phyloP scores from a whole-genome alignment of 37 sponge, comb jelly and placozoan species.

The Amphimedon queenslandica region DNA sequence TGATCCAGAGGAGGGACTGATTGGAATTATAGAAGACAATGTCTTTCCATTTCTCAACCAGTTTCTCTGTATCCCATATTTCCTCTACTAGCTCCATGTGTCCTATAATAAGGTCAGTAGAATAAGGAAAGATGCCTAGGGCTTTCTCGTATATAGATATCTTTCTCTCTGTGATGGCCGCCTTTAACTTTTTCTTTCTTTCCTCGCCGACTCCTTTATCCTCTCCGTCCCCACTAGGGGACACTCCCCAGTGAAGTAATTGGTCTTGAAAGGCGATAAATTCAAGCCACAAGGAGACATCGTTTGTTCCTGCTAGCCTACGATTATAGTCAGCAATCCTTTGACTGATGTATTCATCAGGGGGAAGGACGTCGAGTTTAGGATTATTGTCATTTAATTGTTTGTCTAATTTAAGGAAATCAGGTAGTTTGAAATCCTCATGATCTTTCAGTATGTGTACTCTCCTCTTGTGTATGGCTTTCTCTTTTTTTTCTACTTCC shows the following conservation, averaged over 20 bases:
- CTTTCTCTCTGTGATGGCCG: constrained; percentile 71
- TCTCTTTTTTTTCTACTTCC: neutral
- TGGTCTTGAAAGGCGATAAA: constrained; percentile 70
- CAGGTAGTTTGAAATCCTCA: neutral
- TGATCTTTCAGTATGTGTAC: too few species aligned
- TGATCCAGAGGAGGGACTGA: constrained; percentile 53
- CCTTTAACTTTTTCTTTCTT: neutral
- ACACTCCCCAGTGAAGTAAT: constrained; percentile 27
- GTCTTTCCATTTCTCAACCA: constrained; percentile 73
- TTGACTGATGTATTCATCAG: constrained; percentile 35
- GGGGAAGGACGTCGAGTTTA: neutral
- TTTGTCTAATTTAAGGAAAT: neutral
- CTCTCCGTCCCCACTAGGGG: constrained; percentile 1
- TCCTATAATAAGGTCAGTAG: constrained; percentile 56
- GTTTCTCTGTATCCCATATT: constrained; percentile 55
- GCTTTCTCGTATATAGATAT: constrained; percentile 83
- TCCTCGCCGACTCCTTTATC: neutral
- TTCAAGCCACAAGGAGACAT: constrained; percentile 72
- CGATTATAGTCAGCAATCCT: constrained; percentile 40
- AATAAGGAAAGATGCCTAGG: constrained; percentile 63
- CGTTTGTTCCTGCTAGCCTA: constrained; percentile 43
- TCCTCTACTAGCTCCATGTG: constrained; percentile 58
- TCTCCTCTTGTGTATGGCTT: too few species aligned
- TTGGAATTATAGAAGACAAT: constrained; percentile 71
- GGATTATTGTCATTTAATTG: constrained; percentile 6